Conservation (phyloP, 2,888 invertebrate genomes). For the Pyrochroa serraticornis region DNA sequence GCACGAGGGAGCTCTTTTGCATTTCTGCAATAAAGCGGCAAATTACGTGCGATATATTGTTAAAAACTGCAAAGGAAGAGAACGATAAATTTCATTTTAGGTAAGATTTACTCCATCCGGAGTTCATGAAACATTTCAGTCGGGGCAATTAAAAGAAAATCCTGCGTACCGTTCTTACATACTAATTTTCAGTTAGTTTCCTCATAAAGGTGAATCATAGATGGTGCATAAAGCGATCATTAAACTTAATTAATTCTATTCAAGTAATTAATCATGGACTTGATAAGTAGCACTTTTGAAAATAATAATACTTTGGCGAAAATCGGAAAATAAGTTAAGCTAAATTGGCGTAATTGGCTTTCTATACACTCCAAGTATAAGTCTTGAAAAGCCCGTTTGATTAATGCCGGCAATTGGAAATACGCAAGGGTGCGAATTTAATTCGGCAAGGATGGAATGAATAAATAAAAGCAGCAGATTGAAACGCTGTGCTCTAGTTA, state of each 20-base stretch:
- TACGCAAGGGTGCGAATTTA: conserved; percentile 26
- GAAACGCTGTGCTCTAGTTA: conserved; percentile 14
- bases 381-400: conserved; percentile 20
- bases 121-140: no score
- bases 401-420: conserved; percentile 24
- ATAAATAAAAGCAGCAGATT: conserved; percentile 27
- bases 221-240: no score
- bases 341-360: conserved; percentile 22
- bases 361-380: conserved; percentile 20
- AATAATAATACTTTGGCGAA: conserved; percentile 15
- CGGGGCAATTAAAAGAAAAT: neutral
- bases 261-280: conserved; percentile 9
- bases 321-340: conserved; percentile 21
- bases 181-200: neutral
- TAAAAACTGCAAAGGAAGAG: conserved; percentile 6
- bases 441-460: conserved; percentile 25
- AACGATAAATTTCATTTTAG: conserved; percentile 13
- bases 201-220: no score
- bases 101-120: neutral
- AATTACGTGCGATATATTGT: conserved; percentile 4
- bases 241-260: conserved; percentile 7
- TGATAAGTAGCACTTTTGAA: no score
- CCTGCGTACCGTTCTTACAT: neutral
- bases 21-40: conserved; percentile 4
- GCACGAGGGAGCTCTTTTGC: conserved; percentile 10